These are phyloP conservation scores for Schizopygopsis pylzovi DNA, from an alignment of 2,797 vertebrate genomes.

Conservation along the genomic window DNA sequence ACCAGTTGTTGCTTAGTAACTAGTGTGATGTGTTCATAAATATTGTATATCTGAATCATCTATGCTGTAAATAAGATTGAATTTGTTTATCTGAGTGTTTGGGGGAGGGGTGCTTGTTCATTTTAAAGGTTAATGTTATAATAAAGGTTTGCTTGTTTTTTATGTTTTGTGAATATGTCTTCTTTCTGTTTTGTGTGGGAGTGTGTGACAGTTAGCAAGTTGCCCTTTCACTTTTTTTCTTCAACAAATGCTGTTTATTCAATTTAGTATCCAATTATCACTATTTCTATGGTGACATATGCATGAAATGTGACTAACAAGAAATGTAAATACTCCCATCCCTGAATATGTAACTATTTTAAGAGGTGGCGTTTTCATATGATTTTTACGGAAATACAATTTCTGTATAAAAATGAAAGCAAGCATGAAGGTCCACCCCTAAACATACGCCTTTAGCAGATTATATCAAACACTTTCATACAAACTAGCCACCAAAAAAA, in stretches of 20 bases:
- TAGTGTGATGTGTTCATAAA: constrained; percentile 70
- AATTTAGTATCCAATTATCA: neutral
- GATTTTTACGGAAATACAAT: neutral
- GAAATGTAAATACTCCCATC: neutral
- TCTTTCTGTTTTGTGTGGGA: neutral
- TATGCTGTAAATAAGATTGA: constrained; percentile 78
- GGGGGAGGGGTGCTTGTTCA: constrained; percentile 72
- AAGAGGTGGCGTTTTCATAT: neutral
- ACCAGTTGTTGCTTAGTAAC: constrained; percentile 79
- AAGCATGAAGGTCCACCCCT: neutral
- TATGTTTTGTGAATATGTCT: constrained; percentile 61
- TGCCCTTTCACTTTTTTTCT: neutral
- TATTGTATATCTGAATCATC: constrained; percentile 76
- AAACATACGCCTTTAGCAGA: neutral
- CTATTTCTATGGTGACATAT: neutral
- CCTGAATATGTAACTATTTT: neutral
- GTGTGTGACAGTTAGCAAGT: neutral
- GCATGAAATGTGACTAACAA: neutral
- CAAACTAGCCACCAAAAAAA: neutral
- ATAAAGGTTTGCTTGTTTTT: constrained; percentile 77
- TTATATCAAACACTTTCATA: neutral
- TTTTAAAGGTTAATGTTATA: constrained; percentile 75
- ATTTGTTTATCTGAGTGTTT: constrained; percentile 67
- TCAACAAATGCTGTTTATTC: neutral
- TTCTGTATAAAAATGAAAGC: neutral